Base-by-base conservation (phyloP, 2,888 invertebrate species). In the Lasiommata megera region DNA sequence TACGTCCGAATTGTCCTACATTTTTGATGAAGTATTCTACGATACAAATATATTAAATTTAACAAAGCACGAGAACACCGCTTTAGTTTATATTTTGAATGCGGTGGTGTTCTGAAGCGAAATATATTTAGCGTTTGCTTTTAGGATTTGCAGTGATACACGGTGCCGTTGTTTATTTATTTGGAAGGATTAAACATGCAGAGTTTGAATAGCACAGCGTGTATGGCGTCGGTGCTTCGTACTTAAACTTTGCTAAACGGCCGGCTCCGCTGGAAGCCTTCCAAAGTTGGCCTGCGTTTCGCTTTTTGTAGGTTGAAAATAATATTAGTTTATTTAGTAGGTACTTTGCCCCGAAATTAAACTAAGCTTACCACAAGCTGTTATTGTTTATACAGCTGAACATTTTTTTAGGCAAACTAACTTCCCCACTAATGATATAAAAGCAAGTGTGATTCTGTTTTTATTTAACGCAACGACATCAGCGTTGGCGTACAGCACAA, bases 161-260 rank as follows among this genome's bases (percentile, higher is more conserved):
- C 73, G 70, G 66, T 68, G 67, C 70, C 67, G 75, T 75, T 78
- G 80, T 84, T 81, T 88, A 80, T 88, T 82, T 86, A 82, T 83
- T 82, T 79, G 73, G 74, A 69, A 69, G 83, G 81, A 83, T 87
- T 84, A 80, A 82, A 78, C 76, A 75, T 70, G 76, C 71, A 76
- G 70, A 70, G 77, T 70, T 69, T 74, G 74, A 76, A 74, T 76
- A 79, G 73, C 73, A 65, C 72, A 67, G 72, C 71, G 71, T 67
- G 69, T 69, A 73, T 70, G 68, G 74, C 72, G 65, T 62, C 62
- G 72, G 73, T 71, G 73, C 71, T 68, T 76, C 66, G 76, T 81
- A 80, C 85, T 88, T 84, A 84, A 85, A 87, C 77, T 88, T 86
- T 74, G 72, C 82, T 83, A 80, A 84, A 85, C 77, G 81, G 77